Percentiles rank a stretch among this genome's conserved stretches.
These are phyloP conservation scores for Dynastes tityus DNA, from an alignment of 2,888 invertebrate species.

Conservation along the genomic window DNA sequence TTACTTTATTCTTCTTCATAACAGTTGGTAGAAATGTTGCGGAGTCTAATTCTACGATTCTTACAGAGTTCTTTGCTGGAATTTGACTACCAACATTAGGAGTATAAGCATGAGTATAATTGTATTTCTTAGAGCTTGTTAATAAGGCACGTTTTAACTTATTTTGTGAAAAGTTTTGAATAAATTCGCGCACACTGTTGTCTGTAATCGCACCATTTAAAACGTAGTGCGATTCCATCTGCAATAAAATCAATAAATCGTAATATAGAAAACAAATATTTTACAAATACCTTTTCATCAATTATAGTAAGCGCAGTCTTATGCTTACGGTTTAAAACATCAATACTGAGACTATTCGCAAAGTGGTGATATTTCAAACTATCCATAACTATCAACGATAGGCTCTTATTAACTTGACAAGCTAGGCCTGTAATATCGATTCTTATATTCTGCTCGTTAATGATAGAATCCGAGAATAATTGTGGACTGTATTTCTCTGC, in stretches of 20 bases:
- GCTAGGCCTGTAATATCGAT: constrained; percentile 71
- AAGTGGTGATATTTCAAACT: constrained; percentile 82
- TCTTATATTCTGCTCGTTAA: constrained; percentile 61
- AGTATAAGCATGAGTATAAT: constrained; percentile 61
- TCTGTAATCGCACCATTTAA: constrained; percentile 73
- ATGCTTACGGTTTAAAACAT: constrained; percentile 75
- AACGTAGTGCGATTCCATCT: constrained; percentile 82
- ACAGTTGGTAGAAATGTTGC: constrained; percentile 77
- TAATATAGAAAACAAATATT: not conserved
- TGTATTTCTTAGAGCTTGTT: constrained; percentile 61
- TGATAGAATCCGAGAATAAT: constrained; percentile 61
- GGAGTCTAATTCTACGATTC: constrained; percentile 79
- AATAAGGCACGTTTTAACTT: constrained; percentile 63
- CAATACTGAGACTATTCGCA: constrained; percentile 83
- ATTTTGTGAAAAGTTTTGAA: constrained; percentile 72
- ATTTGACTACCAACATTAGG: constrained; percentile 46
- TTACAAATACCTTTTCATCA: constrained; percentile 75
- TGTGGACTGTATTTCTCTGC: constrained; percentile 52
- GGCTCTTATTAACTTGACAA: constrained; percentile 75
- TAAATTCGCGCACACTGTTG: constrained; percentile 72
- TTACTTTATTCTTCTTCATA: constrained; percentile 76
- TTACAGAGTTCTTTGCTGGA: constrained; percentile 65
- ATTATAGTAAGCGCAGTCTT: constrained; percentile 81
- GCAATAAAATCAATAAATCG: constrained; percentile 61
- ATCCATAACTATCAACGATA: constrained; percentile 82